Base-by-base conservation (phyloP, 2,888 invertebrate species). In the Tenthredo notha region DNA sequence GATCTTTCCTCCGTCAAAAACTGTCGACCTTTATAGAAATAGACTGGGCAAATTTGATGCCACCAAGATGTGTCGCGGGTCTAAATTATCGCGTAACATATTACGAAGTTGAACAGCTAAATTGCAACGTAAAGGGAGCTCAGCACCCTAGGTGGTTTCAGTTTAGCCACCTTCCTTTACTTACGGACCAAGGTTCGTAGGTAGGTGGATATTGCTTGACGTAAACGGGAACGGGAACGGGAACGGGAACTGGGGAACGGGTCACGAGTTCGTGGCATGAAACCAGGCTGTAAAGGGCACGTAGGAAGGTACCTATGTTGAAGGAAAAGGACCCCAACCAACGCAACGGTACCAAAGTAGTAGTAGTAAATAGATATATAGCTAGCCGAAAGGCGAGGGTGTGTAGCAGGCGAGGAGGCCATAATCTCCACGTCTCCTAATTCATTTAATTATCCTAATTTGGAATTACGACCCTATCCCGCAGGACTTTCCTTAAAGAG, bases 111-210 rank as follows among this genome's bases (percentile, higher is more conserved):
- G 47, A 47, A 77, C 75, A 25, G 29, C 74, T 33, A 77, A 50
- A 77, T 77, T 77, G 75, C 75, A 77, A 77, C 50, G 75, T 77
- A 77, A 77, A 47, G 50, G 29, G 43, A 77, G 50, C 47, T 50
- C 21, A 25, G 29, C 47, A 50, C 25, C 75, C 74, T 40, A 12
- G 74, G 74, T 74, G 75, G 75, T 77, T 77, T 50, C 43, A 50
- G 50, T 50, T 77, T 50, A 77, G 15, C 75, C 25, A 50, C 29
- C 74, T 33, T 33, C 15, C 67, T 67, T 33, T 25, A 15, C 43
- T 40, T 4, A 74, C 25, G 43, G 74, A 43, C 40, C 74, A 43
- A 40, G 74, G 74, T 9, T 43, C 74, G 21, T 74, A 74, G 21
- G 74, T 43, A 74, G 74, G 74, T 74, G 43, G 40, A 74, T 40